Conservation (phyloP, 2,113 vertebrate genomes). For the Amazona vittata region DNA sequence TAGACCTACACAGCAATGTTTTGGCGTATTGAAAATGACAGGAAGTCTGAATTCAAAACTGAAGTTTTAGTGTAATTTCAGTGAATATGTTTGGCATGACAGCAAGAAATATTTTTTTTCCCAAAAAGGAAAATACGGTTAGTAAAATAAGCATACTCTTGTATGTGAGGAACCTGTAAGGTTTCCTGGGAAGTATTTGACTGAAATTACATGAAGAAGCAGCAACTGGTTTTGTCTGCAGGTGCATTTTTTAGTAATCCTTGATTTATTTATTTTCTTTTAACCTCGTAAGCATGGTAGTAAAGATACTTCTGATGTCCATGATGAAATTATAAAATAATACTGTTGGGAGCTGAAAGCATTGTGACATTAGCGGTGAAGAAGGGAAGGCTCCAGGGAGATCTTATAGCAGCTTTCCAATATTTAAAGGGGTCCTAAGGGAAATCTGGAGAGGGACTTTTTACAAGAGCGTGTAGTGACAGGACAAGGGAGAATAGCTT, state of each 20-base stretch:
- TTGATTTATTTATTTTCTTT: background rate
- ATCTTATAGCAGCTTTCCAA: background rate
- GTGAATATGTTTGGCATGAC: background rate
- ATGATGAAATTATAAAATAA: background rate
- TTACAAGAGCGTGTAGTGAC: background rate
- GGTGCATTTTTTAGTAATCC: background rate
- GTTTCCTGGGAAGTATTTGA: background rate
- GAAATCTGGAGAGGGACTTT: background rate
- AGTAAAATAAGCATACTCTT: background rate
- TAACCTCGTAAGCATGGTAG: background rate
- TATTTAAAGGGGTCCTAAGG: background rate
- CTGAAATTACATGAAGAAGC: background rate
- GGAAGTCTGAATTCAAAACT: slow-evolving; percentile 28
- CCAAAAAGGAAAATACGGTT: background rate
- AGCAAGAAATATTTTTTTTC: background rate
- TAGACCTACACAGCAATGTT: background rate
- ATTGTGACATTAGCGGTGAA: background rate
- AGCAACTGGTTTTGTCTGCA: background rate
- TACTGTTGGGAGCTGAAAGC: background rate
- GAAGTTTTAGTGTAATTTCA: background rate
- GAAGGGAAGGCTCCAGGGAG: background rate
- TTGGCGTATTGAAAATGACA: slow-evolving; percentile 20
- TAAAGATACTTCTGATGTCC: background rate
- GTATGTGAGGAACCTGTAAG: background rate
- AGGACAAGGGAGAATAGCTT: background rate